phyloP scores from a whole-genome alignment of 2,113 vertebrate genomes.

The Brachionichthys hirsutus region DNA sequence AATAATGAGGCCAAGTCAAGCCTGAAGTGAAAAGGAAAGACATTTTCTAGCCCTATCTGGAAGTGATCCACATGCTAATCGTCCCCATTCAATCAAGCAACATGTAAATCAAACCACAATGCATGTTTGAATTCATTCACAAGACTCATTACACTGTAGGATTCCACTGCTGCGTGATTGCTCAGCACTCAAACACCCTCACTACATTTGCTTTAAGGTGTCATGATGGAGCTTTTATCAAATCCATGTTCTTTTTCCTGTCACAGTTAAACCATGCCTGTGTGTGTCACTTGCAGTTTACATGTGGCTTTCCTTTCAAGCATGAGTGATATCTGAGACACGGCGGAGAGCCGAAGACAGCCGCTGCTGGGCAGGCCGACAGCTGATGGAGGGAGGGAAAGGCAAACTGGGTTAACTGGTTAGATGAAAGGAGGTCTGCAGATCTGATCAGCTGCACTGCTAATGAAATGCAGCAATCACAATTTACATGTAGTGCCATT shows the following conservation, averaged over 20 bases:
- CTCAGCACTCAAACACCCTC: too few species aligned
- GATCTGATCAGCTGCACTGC: too few species aligned
- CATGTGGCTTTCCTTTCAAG: conserved; percentile 25
- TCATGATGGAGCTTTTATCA: too few species aligned
- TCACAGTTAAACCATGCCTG: too few species aligned
- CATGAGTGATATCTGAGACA: conserved; percentile 3
- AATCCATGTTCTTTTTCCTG: too few species aligned
- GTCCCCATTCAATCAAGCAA: conserved; percentile 1
- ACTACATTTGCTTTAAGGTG: too few species aligned
- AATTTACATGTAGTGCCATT: too few species aligned
- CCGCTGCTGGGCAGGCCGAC: conserved; percentile 6
- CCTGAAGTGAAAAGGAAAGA: not conserved
- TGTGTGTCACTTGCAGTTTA: conserved; percentile 44
- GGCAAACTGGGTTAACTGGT: conserved; percentile 24
- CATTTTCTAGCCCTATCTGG: not conserved
- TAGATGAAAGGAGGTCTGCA: too few species aligned
- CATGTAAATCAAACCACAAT: conserved; percentile 10
- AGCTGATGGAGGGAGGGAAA: not conserved
- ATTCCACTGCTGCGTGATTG: too few species aligned
- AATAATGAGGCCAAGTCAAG: not conserved
- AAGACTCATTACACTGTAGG: conserved; percentile 15
- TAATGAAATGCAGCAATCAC: too few species aligned
- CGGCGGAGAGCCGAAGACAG: not conserved
- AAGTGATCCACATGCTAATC: not conserved
- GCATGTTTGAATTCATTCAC: conserved; percentile 31